These are phyloP conservation scores for Drosophila kikkawai DNA, from an alignment of 1,140 invertebrate species.

Conservation along the genomic window DNA sequence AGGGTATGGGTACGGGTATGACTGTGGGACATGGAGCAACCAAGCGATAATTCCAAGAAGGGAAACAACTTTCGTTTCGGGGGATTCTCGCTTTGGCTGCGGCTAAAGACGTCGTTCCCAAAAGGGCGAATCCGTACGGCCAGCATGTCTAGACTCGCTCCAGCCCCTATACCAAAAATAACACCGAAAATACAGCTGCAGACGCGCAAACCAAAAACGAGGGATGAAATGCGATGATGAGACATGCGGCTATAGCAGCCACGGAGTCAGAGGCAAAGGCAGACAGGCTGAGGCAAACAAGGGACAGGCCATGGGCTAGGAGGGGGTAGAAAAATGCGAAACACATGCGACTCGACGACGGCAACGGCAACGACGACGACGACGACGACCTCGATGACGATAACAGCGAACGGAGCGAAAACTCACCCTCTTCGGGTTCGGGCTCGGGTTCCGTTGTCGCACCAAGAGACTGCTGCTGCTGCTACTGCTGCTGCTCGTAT, in stretches of 20 bases:
- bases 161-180: conserved; percentile 68
- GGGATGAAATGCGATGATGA: conserved; percentile 69
- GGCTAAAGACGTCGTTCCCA: conserved; percentile 9
- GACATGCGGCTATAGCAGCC: conserved; percentile 32
- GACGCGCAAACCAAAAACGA: conserved; percentile 59
- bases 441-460: conserved; percentile 16
- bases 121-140: conserved; percentile 45
- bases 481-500: conserved; percentile 11
- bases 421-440: conserved; percentile 57
- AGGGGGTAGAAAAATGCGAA: conserved; percentile 79
- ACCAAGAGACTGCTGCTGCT: background rate
- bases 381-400: conserved; percentile 73
- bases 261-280: conserved; percentile 18
- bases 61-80: conserved; percentile 32
- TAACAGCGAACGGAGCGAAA: conserved; percentile 66
- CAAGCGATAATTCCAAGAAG: conserved; percentile 36
- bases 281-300: conserved; percentile 25
- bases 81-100: conserved; percentile 12
- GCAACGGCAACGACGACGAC: conserved; percentile 41
- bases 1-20: background rate
- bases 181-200: conserved; percentile 67
- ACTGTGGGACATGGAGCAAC: conserved; percentile 11
- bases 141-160: conserved; percentile 51
- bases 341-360: conserved; percentile 72
- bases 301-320: conserved; percentile 24